Percentiles rank a stretch among this genome's conserved stretches.
phyloP scores from a whole-genome alignment of 2,113 vertebrate species.

The Herpailurus yagouaroundi region DNA sequence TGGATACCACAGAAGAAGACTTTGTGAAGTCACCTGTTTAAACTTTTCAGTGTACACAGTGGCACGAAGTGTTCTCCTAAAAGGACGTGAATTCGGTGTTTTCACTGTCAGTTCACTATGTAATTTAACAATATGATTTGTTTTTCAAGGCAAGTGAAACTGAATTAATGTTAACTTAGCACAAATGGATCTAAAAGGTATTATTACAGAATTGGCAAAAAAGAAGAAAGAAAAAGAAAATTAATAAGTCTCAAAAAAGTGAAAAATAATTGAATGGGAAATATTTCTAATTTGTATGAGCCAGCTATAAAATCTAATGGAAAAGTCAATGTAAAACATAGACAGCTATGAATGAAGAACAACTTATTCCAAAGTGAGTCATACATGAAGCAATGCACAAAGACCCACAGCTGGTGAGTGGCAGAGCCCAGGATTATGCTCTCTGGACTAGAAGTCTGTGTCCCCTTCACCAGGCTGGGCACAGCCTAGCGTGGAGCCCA shows the following conservation, averaged over 20 bases:
- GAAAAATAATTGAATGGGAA: not conserved
- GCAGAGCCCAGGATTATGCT: not conserved
- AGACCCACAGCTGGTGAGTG: not conserved
- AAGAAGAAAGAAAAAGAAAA: not conserved
- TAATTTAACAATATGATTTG: not conserved
- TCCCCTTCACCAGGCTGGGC: not conserved
- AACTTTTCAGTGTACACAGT: not conserved
- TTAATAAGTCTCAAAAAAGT: not conserved
- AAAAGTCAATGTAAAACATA: not conserved
- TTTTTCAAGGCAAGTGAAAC: slow-evolving; percentile 3
- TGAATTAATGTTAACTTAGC: not conserved
- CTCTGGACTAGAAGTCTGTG: not conserved
- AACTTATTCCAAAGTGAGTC: not conserved
- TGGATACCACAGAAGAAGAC: not conserved
- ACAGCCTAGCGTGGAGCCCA: not conserved
- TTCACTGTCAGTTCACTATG: not conserved
- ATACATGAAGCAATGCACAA: not conserved
- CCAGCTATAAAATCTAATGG: not conserved
- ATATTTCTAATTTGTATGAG: not conserved
- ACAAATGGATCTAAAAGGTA: not conserved
- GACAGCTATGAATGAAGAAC: not conserved
- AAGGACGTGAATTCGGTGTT: not conserved
- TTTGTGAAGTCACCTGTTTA: not conserved
- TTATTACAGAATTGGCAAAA: slow-evolving; percentile 13
- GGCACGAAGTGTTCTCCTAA: not conserved